Base-by-base conservation (phyloP, 1,140 invertebrate genomes). In the Formica selysi region DNA sequence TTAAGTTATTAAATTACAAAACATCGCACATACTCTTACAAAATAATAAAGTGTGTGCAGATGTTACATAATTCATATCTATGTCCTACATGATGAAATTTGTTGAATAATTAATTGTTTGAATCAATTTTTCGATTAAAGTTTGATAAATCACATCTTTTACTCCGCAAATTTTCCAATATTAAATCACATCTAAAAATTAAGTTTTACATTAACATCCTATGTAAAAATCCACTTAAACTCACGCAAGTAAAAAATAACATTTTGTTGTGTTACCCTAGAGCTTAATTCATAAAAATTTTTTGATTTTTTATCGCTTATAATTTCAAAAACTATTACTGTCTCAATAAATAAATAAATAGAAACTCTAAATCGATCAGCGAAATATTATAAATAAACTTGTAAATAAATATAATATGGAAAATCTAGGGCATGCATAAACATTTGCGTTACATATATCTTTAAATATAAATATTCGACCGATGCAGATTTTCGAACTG, bases 1-100 rank as follows among this genome's bases (percentile, higher is more conserved):
- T 8, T 32, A 16, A 79, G n/a, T 79, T 67, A 79, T 79, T 79
- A 54, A 79, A 68, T 79, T 68, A 67, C 13, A 26, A 67, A 54
- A n/a, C 62, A 29, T 68, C 10, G 48, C 5, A 67, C 48, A 16
- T 44, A 44, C 13, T 48, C 6, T 3, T 44, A 68, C 0, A 16
- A 26, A 67, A 29, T 26, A 5, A 41, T 19, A 16, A 51, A 51
- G 16, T 51, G 0, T 51, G 2, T 32, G 6, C 26, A 22, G 54
- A 51, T 51, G 16, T 13, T 29, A 51, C 6, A 36, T 36, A 38
- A 79, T 67, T 51, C 44, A 36, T 51, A 62, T 19, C 57, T 41
- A 22, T 6, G 41, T 29, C 26, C 13, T 29, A 67, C 4, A 2
- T 70, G 48, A 16, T 70, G 3, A 54, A 8, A 38, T 54, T 11